A percentile compares a stretch with the other conserved stretches of the same genome.
These are phyloP conservation scores for Herpetotheres cachinnans DNA, from an alignment of 2,113 vertebrate genomes.

Conservation along the genomic window DNA sequence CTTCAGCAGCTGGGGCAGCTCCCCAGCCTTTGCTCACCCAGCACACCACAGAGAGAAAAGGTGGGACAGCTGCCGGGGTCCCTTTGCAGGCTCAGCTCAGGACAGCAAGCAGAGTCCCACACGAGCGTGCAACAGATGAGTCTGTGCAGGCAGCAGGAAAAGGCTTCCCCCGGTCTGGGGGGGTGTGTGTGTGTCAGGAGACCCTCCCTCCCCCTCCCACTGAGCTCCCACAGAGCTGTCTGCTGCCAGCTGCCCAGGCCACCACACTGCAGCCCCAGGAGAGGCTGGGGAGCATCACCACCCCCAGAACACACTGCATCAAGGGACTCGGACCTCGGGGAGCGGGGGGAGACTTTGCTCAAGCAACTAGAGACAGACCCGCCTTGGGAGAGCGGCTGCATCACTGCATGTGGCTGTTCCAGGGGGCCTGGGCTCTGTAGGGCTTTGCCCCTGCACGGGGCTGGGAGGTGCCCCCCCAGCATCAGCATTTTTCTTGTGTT, in stretches of 20 bases:
- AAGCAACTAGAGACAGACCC: background rate
- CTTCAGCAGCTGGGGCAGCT: background rate
- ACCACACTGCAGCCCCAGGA: background rate
- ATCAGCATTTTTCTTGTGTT: accelerated
- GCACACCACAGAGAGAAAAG: background rate
- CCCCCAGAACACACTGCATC: no score
- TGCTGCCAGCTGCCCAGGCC: background rate
- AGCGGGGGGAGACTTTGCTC: accelerated
- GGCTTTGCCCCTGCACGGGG: background rate
- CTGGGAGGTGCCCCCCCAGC: accelerated
- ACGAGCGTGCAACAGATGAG: accelerated
- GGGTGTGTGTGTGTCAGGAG: background rate
- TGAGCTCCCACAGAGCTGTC: no score
- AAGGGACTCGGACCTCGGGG: accelerated
- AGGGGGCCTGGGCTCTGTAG: no score
- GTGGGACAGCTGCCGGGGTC: no score
- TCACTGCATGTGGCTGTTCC: accelerated
- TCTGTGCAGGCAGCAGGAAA: background rate
- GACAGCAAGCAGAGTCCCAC: no score
- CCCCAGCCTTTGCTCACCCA: background rate
- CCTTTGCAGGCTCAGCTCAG: background rate
- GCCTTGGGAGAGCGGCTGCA: background rate
- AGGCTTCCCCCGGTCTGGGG: background rate
- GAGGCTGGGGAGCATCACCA: background rate
- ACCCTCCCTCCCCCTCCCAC: background rate